Base-by-base conservation (phyloP, 2,113 vertebrate genomes). In the Tenrec ecaudatus region DNA sequence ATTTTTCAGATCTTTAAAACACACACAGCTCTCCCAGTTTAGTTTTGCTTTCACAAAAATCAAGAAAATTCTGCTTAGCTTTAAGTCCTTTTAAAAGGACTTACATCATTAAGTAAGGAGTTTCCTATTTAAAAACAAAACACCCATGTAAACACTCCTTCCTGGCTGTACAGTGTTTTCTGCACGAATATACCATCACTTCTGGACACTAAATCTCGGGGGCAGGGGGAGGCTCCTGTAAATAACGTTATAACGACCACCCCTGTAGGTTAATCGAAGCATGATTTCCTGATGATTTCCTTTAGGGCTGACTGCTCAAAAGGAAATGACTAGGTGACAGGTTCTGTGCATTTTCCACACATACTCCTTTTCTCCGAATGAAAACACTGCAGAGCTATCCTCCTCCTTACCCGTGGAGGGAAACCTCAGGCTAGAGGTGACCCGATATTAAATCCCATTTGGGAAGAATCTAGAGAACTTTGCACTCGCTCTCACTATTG, bases 1-100 rank as follows among this genome's bases (percentile, higher is more conserved):
- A 68, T 60, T 53, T 79, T 85, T 84, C n/a, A 68, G n/a, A 94
- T 82, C 29, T 86, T 86, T 84, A 84, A 53, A 53, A 60, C 36
- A 80, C 87, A 89, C 27, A 58, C 14, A 69, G 58, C 38, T 76
- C 78, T 36, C 25, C 75, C 57, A 89, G 66, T 86, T 8, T 43
- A 43, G 66, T 47, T 79, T 53, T 14, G 47, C 64, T 58, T 82
- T 76, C 31, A 73, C 23, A 33, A 64, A 79, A 73, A 31, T 57
- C 47, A 57, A 64, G 16, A 75, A 6, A 58, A 86, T 68, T 76
- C 1, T 75, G 12, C 47, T 53, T 53, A 14, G 47, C 47, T 75
- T 53, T 66, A 73, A 7, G 20, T 29, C 19, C 15, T 75, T 53
- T 36, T 36, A 40, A 53, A 92, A 53, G 11, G 47, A 53, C n/a